Base-by-base conservation (phyloP, 1,140 invertebrate species). In the Lasioglossum albipes region DNA sequence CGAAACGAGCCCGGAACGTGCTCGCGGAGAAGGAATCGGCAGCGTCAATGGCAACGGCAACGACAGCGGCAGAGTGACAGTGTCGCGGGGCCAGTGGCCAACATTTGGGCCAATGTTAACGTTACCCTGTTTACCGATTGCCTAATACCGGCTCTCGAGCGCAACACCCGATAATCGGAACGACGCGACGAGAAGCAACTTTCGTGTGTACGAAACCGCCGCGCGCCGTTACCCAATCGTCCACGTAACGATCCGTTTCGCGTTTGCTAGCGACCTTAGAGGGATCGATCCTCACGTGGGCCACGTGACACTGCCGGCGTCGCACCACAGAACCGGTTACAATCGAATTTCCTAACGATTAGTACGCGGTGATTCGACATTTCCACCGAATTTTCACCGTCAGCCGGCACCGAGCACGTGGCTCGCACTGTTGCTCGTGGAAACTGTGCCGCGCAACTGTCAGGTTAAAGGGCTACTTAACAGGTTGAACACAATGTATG, bases 21-120 rank as follows among this genome's bases (percentile, higher is more conserved):
- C 73, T 45, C 27, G 54, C 80, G 74, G 59, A 13, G 31, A 69
- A 71, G 1, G 22, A 16, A 52, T 9, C 36, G 64, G 62, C 36
- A 49, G 10, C 45, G 45, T 10, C 10, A 49, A 12, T 12, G 45
- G 45, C 45, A 12, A 45, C 12, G 45, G 45, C 45, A 9, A 45
- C 45, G 45, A 45, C 45, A 49, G 42, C n/a, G 22, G 52, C 80
- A 70, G 81, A 84, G 84, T 4, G 52, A 18, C 52, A 80, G 49
- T 68, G 73, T 73, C 52, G 71, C 81, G 89, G 89, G 89, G 89
- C 87, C 89, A 89, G 66, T 91, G 91, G 90, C 90, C 90, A 91
- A 86, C 90, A 92, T 91, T 86, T 82, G 87, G 91, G 90, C 88
- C 91, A 92, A 92, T 92, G 91, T 92, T 92, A 90, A 87, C 70